These are phyloP conservation scores for Podarcis raffonei DNA, from an alignment of 2,113 vertebrate species.

Conservation along the genomic window DNA sequence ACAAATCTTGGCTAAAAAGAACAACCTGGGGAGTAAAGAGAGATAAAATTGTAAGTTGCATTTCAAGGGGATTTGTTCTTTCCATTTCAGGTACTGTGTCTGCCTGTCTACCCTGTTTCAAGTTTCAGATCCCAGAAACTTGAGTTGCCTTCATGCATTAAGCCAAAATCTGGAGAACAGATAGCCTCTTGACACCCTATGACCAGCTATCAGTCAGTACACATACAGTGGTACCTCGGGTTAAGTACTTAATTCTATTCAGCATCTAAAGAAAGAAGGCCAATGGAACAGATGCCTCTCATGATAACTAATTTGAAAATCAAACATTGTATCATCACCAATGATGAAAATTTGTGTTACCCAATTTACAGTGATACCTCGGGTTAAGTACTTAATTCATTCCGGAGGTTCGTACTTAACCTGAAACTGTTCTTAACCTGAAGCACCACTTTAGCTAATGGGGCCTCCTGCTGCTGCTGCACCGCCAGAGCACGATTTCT, in stretches of 20 bases:
- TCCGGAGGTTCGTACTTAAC: too few relatives aligned
- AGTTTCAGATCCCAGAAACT: neutral
- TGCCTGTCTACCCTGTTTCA: neutral
- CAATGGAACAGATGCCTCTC: neutral
- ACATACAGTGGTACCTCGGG: too few relatives aligned
- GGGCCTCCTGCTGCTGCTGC: too few relatives aligned
- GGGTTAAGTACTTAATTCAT: too few relatives aligned
- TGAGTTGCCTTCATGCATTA: neutral
- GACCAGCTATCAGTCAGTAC: neutral
- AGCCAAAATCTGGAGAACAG: neutral
- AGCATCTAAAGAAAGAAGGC: neutral
- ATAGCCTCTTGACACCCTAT: neutral
- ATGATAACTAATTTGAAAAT: slow-evolving; percentile 6
- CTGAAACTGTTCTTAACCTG: too few relatives aligned
- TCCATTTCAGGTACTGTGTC: neutral
- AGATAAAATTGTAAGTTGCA: slow-evolving; percentile 5
- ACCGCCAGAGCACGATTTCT: too few relatives aligned
- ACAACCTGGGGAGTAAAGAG: neutral
- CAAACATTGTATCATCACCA: neutral
- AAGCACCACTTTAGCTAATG: too few relatives aligned
- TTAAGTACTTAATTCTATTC: too few relatives aligned
- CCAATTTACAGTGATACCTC: neutral
- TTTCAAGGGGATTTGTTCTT: neutral
- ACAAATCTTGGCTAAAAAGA: slow-evolving; percentile 21
- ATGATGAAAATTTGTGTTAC: neutral